Base-by-base conservation (phyloP, 1,140 invertebrate genomes). In the Ips nitidus region DNA sequence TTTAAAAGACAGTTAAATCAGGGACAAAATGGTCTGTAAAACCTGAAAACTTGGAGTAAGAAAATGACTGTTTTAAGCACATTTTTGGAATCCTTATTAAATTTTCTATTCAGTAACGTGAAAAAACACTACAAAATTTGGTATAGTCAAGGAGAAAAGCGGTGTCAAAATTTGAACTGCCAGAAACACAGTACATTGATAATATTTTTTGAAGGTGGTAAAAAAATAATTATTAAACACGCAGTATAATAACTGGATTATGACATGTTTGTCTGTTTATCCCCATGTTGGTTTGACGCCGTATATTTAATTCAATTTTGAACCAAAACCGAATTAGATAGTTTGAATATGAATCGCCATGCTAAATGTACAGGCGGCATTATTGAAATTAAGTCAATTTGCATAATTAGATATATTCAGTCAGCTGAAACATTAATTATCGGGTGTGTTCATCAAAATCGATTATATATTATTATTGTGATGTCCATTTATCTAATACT, bases 341-440 rank as follows among this genome's bases (percentile, higher is more conserved):
- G 45, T 8, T 50, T 6, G 45, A 50, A 8, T 50, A 50, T 50
- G 2, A 22, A 50, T 50, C 45, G 45, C 22, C 22, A 22, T 50
- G 1, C 6, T 22, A 22, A 3, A 50, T 22, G 22, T 22, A 22
- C 22, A 22, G 22, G 22, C 22, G 22, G 45, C 45, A 2, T 50
- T 50, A 22, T 50, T 50, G 45, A 3, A 50, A 50, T 50, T 50
- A 50, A 50, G 6, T 50, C 45, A 50, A 50, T 50, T 50, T 22
- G 4, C 45, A 6, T 50, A 50, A 50, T 50, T 50, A 50, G 45
- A 2, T 8, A 6, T 6, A 50, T 50, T 22, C 45, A 50, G 6
- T 50, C 45, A 50, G 22, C 45, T 50, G 45, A 22, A 22, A 22
- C 22, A 50, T 50, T 50, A 50, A 3, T 22, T 22, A 50, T 50